Percentiles rank a stretch among this genome's conserved stretches.
phyloP scores from a whole-genome alignment of 2,888 invertebrate species.

The Scotopteryx bipunctaria region DNA sequence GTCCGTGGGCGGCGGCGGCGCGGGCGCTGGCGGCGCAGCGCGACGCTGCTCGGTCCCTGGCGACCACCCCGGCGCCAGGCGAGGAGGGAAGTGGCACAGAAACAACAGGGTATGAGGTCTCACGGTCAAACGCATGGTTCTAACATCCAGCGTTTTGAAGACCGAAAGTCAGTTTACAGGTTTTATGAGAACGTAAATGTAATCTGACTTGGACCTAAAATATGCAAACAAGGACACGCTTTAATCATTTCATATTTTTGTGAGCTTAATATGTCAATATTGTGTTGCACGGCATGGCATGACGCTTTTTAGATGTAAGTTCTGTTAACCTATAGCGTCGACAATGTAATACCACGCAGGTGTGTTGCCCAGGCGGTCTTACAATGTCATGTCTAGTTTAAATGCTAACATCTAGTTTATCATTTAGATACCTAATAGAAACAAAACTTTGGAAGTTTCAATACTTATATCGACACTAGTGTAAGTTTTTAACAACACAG shows the following conservation, averaged over 20 bases:
- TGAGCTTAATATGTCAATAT: conserved; percentile 26
- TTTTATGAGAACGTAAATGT: background rate
- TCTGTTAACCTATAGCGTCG: background rate
- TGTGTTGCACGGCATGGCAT: conserved; percentile 32
- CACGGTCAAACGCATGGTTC: background rate
- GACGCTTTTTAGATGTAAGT: conserved; percentile 29
- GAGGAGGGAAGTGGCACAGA: conserved; percentile 91
- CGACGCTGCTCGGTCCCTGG: conserved; percentile 83
- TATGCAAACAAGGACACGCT: background rate
- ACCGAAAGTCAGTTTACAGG: background rate
- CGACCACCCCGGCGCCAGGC: conserved; percentile 85
- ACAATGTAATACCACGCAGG: background rate
- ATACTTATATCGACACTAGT: no score
- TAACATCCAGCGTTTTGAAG: background rate
- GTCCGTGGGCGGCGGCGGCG: conserved; percentile 75
- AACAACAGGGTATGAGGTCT: conserved; percentile 88
- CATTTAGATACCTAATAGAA: background rate
- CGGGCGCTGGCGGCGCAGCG: conserved; percentile 81
- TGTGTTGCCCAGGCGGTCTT: background rate
- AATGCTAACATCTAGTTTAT: conserved; percentile 16
- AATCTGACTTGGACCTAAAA: conserved; percentile 11
- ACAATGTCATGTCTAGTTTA: background rate
- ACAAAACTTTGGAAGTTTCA: background rate
- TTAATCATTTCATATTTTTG: conserved; percentile 15
- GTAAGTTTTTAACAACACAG: no score